Evolutionary conservation across 2,113 vertebrate genomes (phyloP), one percentile per base, ranked within the genome.

Genomic region (Indicator maculatus): DNA sequence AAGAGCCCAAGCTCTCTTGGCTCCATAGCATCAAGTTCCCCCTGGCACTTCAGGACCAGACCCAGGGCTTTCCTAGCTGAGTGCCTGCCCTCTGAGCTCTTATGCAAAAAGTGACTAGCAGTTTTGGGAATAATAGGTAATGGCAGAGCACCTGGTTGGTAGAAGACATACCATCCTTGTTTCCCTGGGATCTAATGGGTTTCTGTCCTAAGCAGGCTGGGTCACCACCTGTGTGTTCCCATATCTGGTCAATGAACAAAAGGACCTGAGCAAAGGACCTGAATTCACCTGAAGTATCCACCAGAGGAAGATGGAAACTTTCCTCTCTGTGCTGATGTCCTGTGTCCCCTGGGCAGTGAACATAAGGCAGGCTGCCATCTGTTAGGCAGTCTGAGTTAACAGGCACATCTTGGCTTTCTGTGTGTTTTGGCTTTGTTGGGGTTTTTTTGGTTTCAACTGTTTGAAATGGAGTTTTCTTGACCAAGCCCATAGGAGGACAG

Each of bases 321-420:
- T 24, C 2, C 23, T 79, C 7, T 80, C 13, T 63, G 4, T 83
- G 45, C 38, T 80, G 64, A 26, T 4, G 33, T 78, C 24, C 30
- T 67, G 5, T 16, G 44, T 5, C 10, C 15, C 33, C 58, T 44
- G 72, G 39, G 12, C 30, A 65, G 30, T n/a, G 45, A 79, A 53
- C 0, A 0, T 60, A 33, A 58, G 56, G 30, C 21, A 23, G 50
- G 8, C 64, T 70, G 79, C 66, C 30, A 16, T 50, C 44, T 86
- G 55, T 74, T 78, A 69, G 27, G n/a, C 2, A 59, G 21, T 5
- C 19, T 47, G 55, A 41, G 26, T 27, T 75, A 60, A 41, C 21
- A 28, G 55, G 7, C 67, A 36, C 0, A 0, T 26, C 64, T 64
- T 26, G 5, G 16, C 67, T 38, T 80, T 21, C 7, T 31, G 15